Evolutionary conservation across 1,140 invertebrate genomes (phyloP), one percentile per base, ranked within the genome.

Genomic region (Laupala kohalensis): DNA sequence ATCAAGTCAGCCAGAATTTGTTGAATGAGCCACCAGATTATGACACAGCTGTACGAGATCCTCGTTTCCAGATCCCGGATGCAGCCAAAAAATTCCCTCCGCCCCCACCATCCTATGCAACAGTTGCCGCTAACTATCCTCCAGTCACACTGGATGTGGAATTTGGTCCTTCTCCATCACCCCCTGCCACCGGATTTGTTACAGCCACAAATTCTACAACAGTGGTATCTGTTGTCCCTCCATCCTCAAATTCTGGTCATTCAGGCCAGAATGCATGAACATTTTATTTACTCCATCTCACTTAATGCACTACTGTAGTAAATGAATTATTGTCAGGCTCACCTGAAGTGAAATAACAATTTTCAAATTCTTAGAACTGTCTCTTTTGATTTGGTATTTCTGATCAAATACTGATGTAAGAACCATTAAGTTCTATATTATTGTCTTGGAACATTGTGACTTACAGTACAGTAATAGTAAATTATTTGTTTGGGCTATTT

Each of bases 11-110:
- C 65, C 74, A 76, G 64, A 71, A 72, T 23, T 69, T 78, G 25
- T 75, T 78, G 2, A 77, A 76, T 15, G 79, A 80, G 71, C 70
- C 80, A 25, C 80, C 81, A 4, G 81, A 82, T 71, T 82, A 82
- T 66, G 80, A 82, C 29, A 81, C 81, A 23, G 81, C 81, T 12
- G 77, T 80, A 29, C 78, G 77, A 27, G 80, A 81, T 73, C 80
- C 81, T 6, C 80, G 82, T 71, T 82, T 82, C 67, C 37, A 53
- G 37, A 9, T 19, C 9, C 80, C 81, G 25, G 79, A 80, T 25
- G 79, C 80, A 15, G 64, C 74, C 25, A 75, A 77, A 68, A 81
- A 81, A 72, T 78, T 75, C 25, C 76, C 78, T 2, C 28, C 75
- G 13, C 79, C 79, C 15, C 79, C 79, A 3, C 79, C 79, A 0